Percentiles rank a stretch among this genome's conserved stretches.
phyloP scores from a whole-genome alignment of 2,888 invertebrate species.

The Pomacea canaliculata region DNA sequence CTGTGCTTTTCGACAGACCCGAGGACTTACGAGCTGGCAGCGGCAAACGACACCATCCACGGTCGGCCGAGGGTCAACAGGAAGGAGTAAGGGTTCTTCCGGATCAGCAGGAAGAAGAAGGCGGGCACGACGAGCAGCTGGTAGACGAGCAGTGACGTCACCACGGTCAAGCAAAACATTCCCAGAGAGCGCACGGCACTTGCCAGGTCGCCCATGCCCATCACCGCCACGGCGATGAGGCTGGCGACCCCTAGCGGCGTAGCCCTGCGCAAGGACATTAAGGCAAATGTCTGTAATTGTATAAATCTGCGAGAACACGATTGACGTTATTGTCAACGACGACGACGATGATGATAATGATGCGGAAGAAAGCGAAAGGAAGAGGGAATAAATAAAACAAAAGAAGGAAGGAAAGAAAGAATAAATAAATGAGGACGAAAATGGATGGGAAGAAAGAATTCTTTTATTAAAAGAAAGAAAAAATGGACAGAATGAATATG shows the following conservation, averaged over 20 bases:
- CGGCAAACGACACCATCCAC: constrained; percentile 51
- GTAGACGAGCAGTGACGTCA: constrained; percentile 38
- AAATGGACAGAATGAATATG: too few species aligned
- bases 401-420: not conserved
- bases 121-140: constrained; percentile 37
- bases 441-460: too few species aligned
- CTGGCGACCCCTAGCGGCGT: constrained; percentile 45
- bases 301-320: not conserved
- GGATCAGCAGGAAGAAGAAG: constrained; percentile 35
- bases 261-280: constrained; percentile 27
- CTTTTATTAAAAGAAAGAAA: too few species aligned
- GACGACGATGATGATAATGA: not conserved
- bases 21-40: constrained; percentile 52
- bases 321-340: not conserved
- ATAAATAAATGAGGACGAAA: too few species aligned
- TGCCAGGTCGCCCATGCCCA: constrained; percentile 30
- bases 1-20: too few species aligned
- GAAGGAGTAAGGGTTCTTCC: constrained; percentile 43
- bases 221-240: constrained; percentile 42
- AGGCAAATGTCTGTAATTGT: not conserved
- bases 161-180: constrained; percentile 40
- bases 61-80: constrained; percentile 45
- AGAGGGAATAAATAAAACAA: not conserved
- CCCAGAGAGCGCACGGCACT: constrained; percentile 40
- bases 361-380: not conserved